Evolutionary conservation across 2,888 invertebrate species (phyloP).

Genomic region (Sturmia bella): DNA sequence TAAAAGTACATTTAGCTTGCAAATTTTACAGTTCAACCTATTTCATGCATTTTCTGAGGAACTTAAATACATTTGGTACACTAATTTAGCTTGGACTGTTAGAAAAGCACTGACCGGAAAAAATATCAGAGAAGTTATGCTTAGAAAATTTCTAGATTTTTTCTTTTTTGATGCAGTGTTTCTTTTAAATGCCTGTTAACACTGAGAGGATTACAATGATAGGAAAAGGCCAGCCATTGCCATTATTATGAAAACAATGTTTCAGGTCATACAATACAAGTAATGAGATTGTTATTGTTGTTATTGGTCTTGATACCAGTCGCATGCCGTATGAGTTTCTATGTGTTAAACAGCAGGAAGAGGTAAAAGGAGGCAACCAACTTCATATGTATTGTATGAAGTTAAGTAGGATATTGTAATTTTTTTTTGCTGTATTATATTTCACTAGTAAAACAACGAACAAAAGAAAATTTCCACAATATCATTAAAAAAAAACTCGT

Average conservation of each 20-base stretch:
- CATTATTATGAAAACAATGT: constrained; percentile 69
- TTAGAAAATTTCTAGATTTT: background rate
- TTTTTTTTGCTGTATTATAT: constrained; percentile 56
- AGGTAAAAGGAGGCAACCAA: background rate
- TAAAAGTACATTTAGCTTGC: too few relatives aligned
- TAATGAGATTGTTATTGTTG: constrained; percentile 67
- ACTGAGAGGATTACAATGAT: constrained; percentile 11
- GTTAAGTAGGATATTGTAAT: constrained; percentile 53
- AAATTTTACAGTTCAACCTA: too few relatives aligned
- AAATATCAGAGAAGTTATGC: too few relatives aligned
- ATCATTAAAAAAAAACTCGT: background rate
- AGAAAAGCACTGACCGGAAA: too few relatives aligned
- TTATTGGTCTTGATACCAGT: constrained; percentile 28
- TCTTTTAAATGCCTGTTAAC: constrained; percentile 1
- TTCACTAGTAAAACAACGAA: constrained; percentile 42
- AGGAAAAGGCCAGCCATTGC: constrained; percentile 59
- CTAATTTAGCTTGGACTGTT: too few relatives aligned
- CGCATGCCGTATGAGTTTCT: background rate
- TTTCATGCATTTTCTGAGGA: too few relatives aligned
- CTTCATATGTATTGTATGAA: background rate
- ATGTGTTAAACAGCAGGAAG: background rate
- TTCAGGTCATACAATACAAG: constrained; percentile 66
- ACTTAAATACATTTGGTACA: too few relatives aligned
- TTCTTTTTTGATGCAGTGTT: background rate
- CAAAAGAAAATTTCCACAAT: constrained; percentile 29